Base-by-base conservation (phyloP, 1,140 invertebrate species). In the Drosophila tani region DNA sequence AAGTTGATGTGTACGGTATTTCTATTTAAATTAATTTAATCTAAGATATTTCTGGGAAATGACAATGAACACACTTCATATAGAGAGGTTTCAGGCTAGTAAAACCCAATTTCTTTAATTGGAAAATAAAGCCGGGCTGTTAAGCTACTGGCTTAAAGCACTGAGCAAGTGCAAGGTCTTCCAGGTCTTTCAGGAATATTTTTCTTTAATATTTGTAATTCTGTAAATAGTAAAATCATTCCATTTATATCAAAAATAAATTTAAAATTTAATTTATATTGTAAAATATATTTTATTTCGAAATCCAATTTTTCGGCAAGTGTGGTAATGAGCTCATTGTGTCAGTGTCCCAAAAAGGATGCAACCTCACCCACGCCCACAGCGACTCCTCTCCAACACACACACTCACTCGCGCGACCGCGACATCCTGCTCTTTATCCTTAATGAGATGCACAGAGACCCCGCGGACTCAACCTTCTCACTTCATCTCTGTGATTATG, bases 301-400 rank as follows among this genome's bases (percentile, higher is more conserved):
- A 15, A 63, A 41, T 35, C 4, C 3, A 24, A 12, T 24, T 8
- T 47, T 53, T 40, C 32, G 8, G 5, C 47, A 24, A 53, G 75
- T 77, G 64, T 53, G 17, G 29, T 77, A 77, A 62, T 62, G 64
- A 77, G 56, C 74, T 65, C 75, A 60, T 77, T 77, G 64, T 77
- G 63, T 17, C 27, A 40, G 65, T 59, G 47, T 49, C 38, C 47
- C 75, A 32, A 77, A 77, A 78, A 76, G 64, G 55, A 76, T 77
- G 75, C 64, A 77, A 38, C 14, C 55, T 49, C 14, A 11, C 59
- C 15, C 29, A 32, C 21, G 55, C 21, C 11, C 12, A 3, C 5
- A 35, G 32, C 32, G 32, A 43, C 19, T 24, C 15, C 5, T 21
- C n/a, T 19, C 21, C 21, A 21, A 43, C 7, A 41, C 11, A 14